Conservation (phyloP, 2,888 invertebrate species). For the Euplexia lucipara region DNA sequence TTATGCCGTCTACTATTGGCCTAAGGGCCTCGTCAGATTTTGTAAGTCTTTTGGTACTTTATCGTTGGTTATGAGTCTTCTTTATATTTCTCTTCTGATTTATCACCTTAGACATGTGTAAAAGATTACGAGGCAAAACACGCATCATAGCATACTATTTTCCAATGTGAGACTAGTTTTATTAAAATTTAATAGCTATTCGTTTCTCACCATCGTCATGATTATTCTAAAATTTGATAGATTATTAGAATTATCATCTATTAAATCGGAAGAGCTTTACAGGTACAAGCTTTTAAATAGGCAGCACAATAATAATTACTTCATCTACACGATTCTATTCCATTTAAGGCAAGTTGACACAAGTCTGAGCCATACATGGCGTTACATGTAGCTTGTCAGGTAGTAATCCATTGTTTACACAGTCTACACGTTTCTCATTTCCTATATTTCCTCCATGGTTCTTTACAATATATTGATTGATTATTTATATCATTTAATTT, state of each 20-base stretch:
- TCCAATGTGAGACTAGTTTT: background rate
- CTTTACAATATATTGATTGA: too few relatives aligned
- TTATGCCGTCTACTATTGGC: background rate
- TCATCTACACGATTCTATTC: conserved; percentile 21
- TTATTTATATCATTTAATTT: too few relatives aligned
- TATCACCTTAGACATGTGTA: background rate
- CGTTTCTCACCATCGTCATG: background rate
- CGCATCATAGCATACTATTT: too few relatives aligned
- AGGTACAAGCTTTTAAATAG: background rate
- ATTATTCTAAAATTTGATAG: background rate
- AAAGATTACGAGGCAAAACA: background rate
- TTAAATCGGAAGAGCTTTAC: background rate
- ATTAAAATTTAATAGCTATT: background rate
- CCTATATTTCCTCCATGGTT: conserved; percentile 11
- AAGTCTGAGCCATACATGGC: conserved; percentile 16
- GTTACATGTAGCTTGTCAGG: conserved; percentile 5
- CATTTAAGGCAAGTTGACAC: conserved; percentile 20
- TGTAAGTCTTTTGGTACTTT: background rate
- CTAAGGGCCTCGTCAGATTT: background rate
- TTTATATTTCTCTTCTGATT: background rate
- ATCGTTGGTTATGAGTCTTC: background rate
- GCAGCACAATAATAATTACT: background rate
- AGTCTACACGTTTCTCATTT: conserved; percentile 11
- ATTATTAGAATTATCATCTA: background rate
- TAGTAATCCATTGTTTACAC: conserved; percentile 16